Base-by-base conservation (phyloP, 2,888 invertebrate genomes). In the Ochlodes sylvanus region DNA sequence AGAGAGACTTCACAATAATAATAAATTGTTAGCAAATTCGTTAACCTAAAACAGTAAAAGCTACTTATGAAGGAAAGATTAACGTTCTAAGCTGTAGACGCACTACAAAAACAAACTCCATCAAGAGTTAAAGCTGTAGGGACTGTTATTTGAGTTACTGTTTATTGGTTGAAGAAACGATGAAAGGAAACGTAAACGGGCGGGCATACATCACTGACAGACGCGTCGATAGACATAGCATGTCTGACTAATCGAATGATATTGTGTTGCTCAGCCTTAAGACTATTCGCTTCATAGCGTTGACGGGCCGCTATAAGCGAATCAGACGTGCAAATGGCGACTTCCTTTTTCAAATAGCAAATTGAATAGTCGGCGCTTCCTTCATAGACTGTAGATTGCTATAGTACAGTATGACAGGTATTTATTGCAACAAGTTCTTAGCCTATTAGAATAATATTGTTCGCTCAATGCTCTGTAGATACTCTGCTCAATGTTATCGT, bases 311-410 rank as follows among this genome's bases (percentile, higher is more conserved):
- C 72, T 80, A 80, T 75, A 72, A 76, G 76, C 84, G 84, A 87
- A 88, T 88, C 82, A 85, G 82, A 79, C 75, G 76, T 75, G 79
- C 83, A 86, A 88, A 86, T 78, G 77, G 75, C 78, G 71, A 81
- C 88, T 84, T 90, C 89, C 87, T 84, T 84, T 85, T 82, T 76
- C 71, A 79, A 79, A 81, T 75, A 72, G 80, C 76, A 71, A 76
- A 79, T 78, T 75, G 73, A 75, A 77, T 78, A 64, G 73, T 71
- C 67, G 74, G 38, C 72, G 72, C 71, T 68, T 69, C 73, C 69
- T 77, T 71, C 47, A 47, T 61, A 62, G 47, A 61, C 67, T 42
- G 21, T 21, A 42, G 27, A 58, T 52, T 9, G 10, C n/a, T 44
- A 61, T 34, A 34, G 52, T 27, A 7, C 3, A 14, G 7, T 17